Evolutionary conservation across 2,888 invertebrate genomes (phyloP), one percentile per base, ranked within the genome.

Genomic region (Melieria crassipennis): DNA sequence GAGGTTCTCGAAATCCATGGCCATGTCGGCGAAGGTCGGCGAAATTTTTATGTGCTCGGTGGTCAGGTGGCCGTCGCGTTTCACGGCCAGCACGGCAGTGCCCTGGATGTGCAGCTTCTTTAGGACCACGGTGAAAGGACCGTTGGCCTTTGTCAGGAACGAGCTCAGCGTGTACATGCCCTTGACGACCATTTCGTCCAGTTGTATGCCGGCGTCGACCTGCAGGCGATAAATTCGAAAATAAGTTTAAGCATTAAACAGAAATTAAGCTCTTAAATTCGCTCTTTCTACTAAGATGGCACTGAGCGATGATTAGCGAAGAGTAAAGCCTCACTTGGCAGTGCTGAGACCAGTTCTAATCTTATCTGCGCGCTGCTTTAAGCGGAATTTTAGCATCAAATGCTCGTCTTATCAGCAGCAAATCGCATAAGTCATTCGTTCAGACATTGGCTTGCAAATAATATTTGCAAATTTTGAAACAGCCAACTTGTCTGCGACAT

Each of bases 11-110:
- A 96, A 95, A 80, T 95, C 92, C 87, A 95, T 91, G 7, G 91
- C 88, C 79, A 96, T 94, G 62, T 91, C 91, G 62, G 89, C 89
- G 78, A 95, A 95, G 0, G 89, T 90, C 48, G 95, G 90, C 79
- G 96, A 94, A 88, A 95, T 92, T 66, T 90, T 89, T 77, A 95
- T 94, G 73, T 92, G 90, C 79, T 94, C 92, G 0, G 95, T 93
- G 79, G 91, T 90, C 4, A 96, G 86, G 80, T 91, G 91, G 0
- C 96, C 96, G 79, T 92, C 92, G 69, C 90, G 88, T 77, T 92
- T 91, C 0, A 94, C 92, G 63, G 91, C 91, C 16, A 96, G 88
- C 52, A 89, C 89, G 0, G 93, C 94, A 68, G 90, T 87, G 0
- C 92, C 93, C 75, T 89, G 89, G 3, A 94, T 90, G 67, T 89